phyloP scores from a whole-genome alignment of 2,888 invertebrate species.

The Heliconius ethilla region DNA sequence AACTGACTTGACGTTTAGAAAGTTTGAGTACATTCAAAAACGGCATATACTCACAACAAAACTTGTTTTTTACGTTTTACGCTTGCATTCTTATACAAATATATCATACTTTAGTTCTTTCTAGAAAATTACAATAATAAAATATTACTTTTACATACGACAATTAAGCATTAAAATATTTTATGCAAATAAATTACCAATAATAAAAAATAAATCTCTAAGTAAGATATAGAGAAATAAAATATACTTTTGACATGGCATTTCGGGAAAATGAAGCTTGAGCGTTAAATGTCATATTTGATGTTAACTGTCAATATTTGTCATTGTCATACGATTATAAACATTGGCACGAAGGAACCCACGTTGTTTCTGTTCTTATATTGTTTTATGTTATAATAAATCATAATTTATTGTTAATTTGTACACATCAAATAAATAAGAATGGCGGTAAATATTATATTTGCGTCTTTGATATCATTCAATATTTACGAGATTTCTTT shows the following conservation, averaged over 20 bases:
- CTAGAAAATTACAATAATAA: background rate
- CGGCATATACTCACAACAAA: slow-evolving; percentile 45
- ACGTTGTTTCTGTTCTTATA: slow-evolving; percentile 53
- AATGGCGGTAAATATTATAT: slow-evolving; percentile 66
- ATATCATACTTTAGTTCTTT: no score
- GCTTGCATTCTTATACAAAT: slow-evolving; percentile 10
- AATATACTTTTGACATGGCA: no score
- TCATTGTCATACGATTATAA: slow-evolving; percentile 3
- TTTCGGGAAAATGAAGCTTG: no score
- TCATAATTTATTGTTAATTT: slow-evolving; percentile 10
- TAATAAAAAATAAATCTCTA: background rate
- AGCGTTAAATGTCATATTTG: background rate
- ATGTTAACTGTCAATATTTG: slow-evolving; percentile 12
- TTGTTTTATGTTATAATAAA: slow-evolving; percentile 4
- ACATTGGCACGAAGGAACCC: slow-evolving; percentile 36
- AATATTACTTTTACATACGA: background rate
- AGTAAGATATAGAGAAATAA: no score
- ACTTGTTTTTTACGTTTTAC: slow-evolving; percentile 47
- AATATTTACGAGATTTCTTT: slow-evolving; percentile 14
- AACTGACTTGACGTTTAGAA: slow-evolving; percentile 72
- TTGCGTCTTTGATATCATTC: background rate
- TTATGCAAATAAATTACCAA: background rate
- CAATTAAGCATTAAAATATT: background rate
- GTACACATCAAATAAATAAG: slow-evolving; percentile 39
- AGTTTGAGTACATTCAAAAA: slow-evolving; percentile 65